A percentile compares a stretch with the other conserved stretches of the same genome.
These are phyloP conservation scores for Ptychadena robeensis DNA, from an alignment of 2,797 vertebrate species.

Conservation along the genomic window DNA sequence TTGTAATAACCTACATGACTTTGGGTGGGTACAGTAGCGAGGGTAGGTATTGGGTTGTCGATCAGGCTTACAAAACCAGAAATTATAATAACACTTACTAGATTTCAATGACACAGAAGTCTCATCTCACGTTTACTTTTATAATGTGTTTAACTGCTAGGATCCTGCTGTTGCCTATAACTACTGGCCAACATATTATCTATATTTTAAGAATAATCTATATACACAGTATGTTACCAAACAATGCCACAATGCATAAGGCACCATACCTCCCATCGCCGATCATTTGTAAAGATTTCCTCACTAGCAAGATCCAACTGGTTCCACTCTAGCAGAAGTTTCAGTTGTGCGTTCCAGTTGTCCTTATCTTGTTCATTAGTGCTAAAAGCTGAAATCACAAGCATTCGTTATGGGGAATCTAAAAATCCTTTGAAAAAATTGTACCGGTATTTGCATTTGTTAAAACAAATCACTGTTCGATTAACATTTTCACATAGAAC, in stretches of 20 bases:
- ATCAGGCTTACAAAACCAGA: too few species aligned
- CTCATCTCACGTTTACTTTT: too few species aligned
- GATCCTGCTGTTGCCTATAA: background rate
- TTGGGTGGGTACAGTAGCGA: too few species aligned
- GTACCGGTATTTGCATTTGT: too few species aligned
- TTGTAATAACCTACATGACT: too few species aligned
- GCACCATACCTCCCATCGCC: conserved; percentile 76
- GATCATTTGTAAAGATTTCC: conserved; percentile 81
- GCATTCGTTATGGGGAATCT: background rate
- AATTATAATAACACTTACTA: too few species aligned
- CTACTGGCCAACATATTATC: background rate
- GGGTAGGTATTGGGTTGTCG: too few species aligned
- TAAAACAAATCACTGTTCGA: background rate
- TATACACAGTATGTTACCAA: background rate
- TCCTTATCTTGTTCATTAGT: conserved; percentile 79
- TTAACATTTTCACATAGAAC: background rate
- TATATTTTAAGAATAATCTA: background rate
- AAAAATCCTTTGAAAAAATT: too few species aligned
- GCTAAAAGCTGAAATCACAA: conserved; percentile 73
- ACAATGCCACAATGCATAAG: background rate
- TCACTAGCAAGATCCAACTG: conserved; percentile 78
- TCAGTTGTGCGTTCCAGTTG: conserved; percentile 80
- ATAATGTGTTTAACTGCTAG: too few species aligned
- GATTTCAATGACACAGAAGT: too few species aligned
- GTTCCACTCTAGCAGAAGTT: conserved; percentile 81